phyloP scores from a whole-genome alignment of 2,113 vertebrate species.

The Scopus umbretta region DNA sequence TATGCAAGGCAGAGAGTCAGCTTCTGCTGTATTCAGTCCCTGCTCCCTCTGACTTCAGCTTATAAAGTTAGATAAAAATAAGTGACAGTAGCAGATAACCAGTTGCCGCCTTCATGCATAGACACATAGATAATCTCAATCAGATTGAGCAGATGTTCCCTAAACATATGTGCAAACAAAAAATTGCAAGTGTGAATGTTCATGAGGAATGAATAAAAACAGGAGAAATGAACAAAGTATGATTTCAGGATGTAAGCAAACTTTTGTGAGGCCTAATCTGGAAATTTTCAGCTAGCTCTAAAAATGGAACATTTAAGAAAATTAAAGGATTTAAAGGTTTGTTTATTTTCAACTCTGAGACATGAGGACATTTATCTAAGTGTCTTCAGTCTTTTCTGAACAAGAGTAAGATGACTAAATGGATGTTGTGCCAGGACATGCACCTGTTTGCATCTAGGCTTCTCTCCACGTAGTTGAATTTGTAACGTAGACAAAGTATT shows the following conservation, averaged over 20 bases:
- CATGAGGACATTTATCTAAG: background rate
- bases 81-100: background rate
- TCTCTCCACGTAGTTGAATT: background rate
- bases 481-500: background rate
- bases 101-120: background rate
- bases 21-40: background rate
- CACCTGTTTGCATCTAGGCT: background rate
- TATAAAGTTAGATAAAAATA: background rate
- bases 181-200: background rate
- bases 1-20: background rate
- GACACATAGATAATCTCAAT: background rate
- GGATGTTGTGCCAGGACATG: background rate
- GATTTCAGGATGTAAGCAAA: background rate
- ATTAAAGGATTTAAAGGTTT: background rate
- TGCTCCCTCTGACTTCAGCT: background rate
- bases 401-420: background rate
- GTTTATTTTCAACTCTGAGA: background rate
- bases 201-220: background rate
- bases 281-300: background rate
- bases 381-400: background rate
- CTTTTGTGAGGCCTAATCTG: background rate
- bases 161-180: conserved; percentile 44
- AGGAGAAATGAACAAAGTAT: background rate
- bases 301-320: background rate
- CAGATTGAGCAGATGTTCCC: conserved; percentile 35